Evolutionary conservation across 2,797 vertebrate genomes (phyloP), one percentile per base, ranked within the genome.

Genomic region (Rhinella marina): DNA sequence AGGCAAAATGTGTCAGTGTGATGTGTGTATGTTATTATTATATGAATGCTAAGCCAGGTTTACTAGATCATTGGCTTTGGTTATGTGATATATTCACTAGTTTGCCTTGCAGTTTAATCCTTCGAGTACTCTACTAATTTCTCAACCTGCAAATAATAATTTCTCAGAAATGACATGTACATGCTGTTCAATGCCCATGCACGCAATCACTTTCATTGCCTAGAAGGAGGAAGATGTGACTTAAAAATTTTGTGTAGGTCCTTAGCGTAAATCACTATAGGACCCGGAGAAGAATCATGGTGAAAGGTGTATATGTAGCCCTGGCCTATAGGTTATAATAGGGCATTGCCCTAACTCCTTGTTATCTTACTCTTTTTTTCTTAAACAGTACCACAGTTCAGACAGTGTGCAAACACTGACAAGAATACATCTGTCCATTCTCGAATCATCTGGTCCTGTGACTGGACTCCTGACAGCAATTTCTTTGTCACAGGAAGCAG

Each of bases 401-500:
- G 90, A n/a, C 94, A 98, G 84, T 94, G 93, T 75, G 94, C 96
- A 0, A 94, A 95, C 92, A 98, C 97, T 7, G 94, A 93, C 86
- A 98, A 97, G 94, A 94, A 95, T 91, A 97, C 96, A 13, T 94
- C 97, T 73, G 90, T 97, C 52, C 98, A 99, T 92, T 96, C 95
- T 61, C 95, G 98, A 85, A 99, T 99, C 92, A 99, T 99, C 94
- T 99, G 98, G 98, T 96, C 97, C 84, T 99, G 98, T 92, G 98
- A 97, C 91, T 99, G 98, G 98, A 98, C 96, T 92, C 94, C 95
- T 14, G 97, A 99, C 81, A 95, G 96, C 95, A 96, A 94, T 84
- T 99, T 97, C 94, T 99, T 99, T 92, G 93, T 96, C 88, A 99
- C 98, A 73, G 96, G 97, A 80, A 99, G 98, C 93, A 95, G 98